Base-by-base conservation (phyloP, 2,888 invertebrate species). In the Chironomus riparius region DNA sequence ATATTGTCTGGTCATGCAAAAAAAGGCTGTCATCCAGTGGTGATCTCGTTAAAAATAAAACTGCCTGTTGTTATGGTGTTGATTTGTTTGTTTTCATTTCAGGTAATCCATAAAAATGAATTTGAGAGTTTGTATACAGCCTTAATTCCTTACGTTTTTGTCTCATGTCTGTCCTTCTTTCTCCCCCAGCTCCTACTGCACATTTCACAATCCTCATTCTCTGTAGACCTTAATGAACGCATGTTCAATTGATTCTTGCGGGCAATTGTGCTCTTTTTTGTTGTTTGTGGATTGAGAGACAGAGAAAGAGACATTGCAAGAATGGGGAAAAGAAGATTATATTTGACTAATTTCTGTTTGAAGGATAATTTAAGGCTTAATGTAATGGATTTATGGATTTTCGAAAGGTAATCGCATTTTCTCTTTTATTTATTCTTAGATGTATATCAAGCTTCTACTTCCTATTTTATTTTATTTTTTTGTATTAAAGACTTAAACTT, bases 81-180 rank as follows among this genome's bases (percentile, higher is more conserved):
- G 56, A 62, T 61, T 65, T 74, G 74, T 68, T 74, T 74, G 74
- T 74, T 74, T 65, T 65, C 47, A 10, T 74, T 74, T 74, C 68
- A 74, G 74, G 74, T 68, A 74, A 74, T 74, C 74, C 74, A 74
- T 74, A 74, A 74, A 74, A 61, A 61, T 22, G 21, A 72, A 47
- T 74, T 61, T 62, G n/a, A n/a, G 12, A 24, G 21, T 22, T 65
- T 22, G 18, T 56, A 65, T 65, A 65, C 22, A 65, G 48, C 24
- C 61, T 72, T 72, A 72, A 15, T 50, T 24, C 68, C 48, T 56
- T 18, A 24, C 50, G 12, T 56, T 48, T 56, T 38, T 47, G 15
- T 47, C 47, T n/a, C 70, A n/a, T 70, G 47, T 13, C 28, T 38
- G 38, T 38, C 38, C 38, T 38, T 38, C 38, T 38, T 38, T 38